phyloP scores from a whole-genome alignment of 2,888 invertebrate genomes.

The Micoletzkya japonica region DNA sequence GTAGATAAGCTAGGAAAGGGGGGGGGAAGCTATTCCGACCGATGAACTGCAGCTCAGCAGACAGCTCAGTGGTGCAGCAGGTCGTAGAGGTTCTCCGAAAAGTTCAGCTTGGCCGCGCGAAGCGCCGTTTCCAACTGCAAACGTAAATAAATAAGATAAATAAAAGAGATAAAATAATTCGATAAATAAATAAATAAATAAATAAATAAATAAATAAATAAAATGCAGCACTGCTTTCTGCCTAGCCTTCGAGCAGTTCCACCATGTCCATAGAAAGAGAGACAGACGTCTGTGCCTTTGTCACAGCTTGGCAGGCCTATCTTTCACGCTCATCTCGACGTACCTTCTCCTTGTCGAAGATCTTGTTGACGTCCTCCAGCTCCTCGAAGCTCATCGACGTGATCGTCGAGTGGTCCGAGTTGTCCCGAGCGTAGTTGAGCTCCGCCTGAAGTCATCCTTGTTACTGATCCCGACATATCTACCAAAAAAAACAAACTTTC shows the following conservation, averaged over 20 bases:
- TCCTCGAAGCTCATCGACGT: slow-evolving; percentile 2
- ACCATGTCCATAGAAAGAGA: no score
- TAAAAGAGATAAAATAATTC: no score
- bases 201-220: no score
- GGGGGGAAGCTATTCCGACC: not conserved
- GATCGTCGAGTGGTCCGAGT: not conserved
- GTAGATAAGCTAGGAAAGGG: not conserved
- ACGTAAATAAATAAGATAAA: no score
- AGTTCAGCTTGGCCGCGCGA: not conserved
- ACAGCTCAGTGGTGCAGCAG: slow-evolving; percentile 7
- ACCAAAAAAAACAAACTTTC: not conserved
- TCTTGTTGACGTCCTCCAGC: not conserved
- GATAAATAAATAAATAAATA: no score
- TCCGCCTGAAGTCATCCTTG: slow-evolving; percentile 19
- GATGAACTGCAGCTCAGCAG: not conserved
- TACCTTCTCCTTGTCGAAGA: slow-evolving; percentile 14
- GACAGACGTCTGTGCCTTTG: not conserved
- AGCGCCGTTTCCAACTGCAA: slow-evolving; percentile 19
- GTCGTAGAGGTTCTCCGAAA: not conserved
- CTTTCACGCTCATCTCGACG: not conserved
- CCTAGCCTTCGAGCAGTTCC: no score
- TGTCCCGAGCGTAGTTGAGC: slow-evolving; percentile 12
- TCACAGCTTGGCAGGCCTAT: not conserved
- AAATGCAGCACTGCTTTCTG: no score
- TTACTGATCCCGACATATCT: not conserved